Percentiles rank a stretch among this genome's conserved stretches.
phyloP scores from a whole-genome alignment of 2,888 invertebrate species.

The Stomorhina lunata region DNA sequence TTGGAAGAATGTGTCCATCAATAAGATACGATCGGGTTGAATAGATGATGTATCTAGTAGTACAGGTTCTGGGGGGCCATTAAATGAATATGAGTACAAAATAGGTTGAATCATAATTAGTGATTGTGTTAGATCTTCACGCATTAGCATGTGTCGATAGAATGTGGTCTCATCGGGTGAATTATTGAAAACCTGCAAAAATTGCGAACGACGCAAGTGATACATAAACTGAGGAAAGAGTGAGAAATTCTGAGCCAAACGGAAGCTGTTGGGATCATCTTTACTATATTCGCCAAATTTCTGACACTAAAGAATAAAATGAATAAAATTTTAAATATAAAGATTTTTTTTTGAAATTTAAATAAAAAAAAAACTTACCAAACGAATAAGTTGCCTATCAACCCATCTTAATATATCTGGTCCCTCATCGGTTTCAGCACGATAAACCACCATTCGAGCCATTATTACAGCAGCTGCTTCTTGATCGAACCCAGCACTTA shows the following conservation, averaged over 20 bases:
- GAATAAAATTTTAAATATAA: neutral
- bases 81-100: conserved; percentile 98
- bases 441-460: conserved; percentile 97
- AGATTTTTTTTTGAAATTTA: neutral
- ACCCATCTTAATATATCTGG: conserved; percentile 99
- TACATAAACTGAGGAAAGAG: conserved; percentile 99
- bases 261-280: conserved; percentile 98
- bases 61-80: conserved; percentile 98
- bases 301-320: conserved; percentile 88
- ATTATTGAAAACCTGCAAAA: conserved; percentile 99
- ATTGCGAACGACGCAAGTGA: conserved; percentile 98
- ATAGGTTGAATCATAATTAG: conserved; percentile 99
- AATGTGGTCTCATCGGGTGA: conserved; percentile 99
- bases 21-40: conserved; percentile 96
- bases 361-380: conserved; percentile 84
- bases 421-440: conserved; percentile 96
- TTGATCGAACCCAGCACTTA: conserved; percentile 97
- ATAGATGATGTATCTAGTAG: conserved; percentile 98
- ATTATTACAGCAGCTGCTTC: conserved; percentile 98
- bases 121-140: conserved; percentile 98
- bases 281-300: conserved; percentile 99
- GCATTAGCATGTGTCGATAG: conserved; percentile 98
- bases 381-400: conserved; percentile 96
- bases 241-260: conserved; percentile 97
- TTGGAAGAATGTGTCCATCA: conserved; percentile 99